phyloP scores from a whole-genome alignment of 2,797 vertebrate species.

The Esox lucius region DNA sequence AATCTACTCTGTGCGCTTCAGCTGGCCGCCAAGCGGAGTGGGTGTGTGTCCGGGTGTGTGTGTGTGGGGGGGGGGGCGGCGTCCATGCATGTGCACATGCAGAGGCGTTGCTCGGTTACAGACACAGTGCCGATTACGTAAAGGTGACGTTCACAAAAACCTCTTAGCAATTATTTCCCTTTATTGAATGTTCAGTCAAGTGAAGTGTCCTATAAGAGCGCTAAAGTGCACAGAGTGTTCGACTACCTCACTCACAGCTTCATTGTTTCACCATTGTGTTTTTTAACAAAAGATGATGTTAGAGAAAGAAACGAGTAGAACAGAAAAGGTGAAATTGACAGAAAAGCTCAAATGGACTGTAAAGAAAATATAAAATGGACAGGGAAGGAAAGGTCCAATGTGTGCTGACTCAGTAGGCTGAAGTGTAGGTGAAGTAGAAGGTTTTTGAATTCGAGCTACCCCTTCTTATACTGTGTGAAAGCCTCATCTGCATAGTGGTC shows the following conservation, averaged over 20 bases:
- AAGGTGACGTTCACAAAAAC: conserved; percentile 17
- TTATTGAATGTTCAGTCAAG: conserved; percentile 11
- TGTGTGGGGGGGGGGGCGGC: not conserved
- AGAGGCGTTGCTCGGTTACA: not conserved
- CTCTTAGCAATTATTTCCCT: conserved; percentile 2
- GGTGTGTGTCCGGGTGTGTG: not conserved
- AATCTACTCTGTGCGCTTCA: conserved; percentile 3
- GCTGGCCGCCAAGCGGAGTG: not conserved
- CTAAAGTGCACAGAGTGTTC: not conserved
- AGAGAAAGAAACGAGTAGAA: not conserved
- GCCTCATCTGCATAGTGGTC: conserved; percentile 45
- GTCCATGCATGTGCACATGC: not conserved
- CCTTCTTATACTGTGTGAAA: not conserved
- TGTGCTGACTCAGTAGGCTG: conserved; percentile 35
- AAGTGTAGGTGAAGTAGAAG: conserved; percentile 28
- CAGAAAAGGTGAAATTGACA: not conserved
- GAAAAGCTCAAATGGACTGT: conserved; percentile 29
- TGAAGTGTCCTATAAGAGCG: conserved; percentile 12
- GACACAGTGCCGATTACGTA: conserved; percentile 12
- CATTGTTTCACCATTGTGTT: conserved; percentile 39
- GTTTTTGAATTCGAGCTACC: conserved; percentile 14
- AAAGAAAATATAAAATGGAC: conserved; percentile 16
- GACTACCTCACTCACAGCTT: conserved; percentile 11
- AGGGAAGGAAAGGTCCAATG: conserved; percentile 1
- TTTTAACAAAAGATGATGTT: conserved; percentile 32